Conservation (phyloP, 2,797 vertebrate species). For the Myripristis jacobus region DNA sequence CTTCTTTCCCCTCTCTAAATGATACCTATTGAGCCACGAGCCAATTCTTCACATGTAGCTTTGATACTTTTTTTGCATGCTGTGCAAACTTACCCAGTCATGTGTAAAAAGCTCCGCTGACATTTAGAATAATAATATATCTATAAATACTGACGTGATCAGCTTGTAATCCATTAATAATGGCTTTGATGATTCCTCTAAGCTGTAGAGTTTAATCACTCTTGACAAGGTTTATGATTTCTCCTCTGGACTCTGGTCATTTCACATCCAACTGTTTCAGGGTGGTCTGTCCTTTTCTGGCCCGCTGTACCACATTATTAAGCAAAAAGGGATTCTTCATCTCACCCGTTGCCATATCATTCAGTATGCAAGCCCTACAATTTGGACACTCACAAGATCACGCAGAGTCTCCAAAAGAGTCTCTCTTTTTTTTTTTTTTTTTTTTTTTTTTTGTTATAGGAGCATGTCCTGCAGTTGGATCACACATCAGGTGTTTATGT, state of each 20-base stretch:
- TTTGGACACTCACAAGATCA: conserved; percentile 28
- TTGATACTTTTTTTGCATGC: background rate
- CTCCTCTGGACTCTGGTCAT: conserved; percentile 19
- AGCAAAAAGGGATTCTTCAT: conserved; percentile 54
- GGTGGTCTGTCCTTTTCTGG: conserved; percentile 69
- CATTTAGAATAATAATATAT: background rate
- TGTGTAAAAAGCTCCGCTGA: background rate
- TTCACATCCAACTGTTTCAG: conserved; percentile 42
- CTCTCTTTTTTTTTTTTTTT: conserved; percentile 17
- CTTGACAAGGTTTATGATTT: conserved; percentile 24
- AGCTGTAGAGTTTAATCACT: conserved; percentile 43
- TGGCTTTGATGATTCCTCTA: conserved; percentile 44
- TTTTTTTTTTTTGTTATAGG: conserved; percentile 8
- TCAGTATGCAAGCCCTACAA: conserved; percentile 47
- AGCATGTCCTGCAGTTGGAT: conserved; percentile 42
- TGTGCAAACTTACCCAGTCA: background rate
- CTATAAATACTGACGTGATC: background rate
- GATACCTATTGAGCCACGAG: conserved; percentile 30
- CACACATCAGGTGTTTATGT: conserved; percentile 70
- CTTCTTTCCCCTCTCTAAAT: conserved; percentile 16
- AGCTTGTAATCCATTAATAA: conserved; percentile 38
- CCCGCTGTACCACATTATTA: conserved; percentile 34
- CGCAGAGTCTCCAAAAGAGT: conserved; percentile 27
- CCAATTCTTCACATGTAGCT: conserved; percentile 31
- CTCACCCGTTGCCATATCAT: conserved; percentile 41